These are phyloP conservation scores for Podilymbus podiceps DNA, from an alignment of 2,113 vertebrate genomes.

Conservation along the genomic window DNA sequence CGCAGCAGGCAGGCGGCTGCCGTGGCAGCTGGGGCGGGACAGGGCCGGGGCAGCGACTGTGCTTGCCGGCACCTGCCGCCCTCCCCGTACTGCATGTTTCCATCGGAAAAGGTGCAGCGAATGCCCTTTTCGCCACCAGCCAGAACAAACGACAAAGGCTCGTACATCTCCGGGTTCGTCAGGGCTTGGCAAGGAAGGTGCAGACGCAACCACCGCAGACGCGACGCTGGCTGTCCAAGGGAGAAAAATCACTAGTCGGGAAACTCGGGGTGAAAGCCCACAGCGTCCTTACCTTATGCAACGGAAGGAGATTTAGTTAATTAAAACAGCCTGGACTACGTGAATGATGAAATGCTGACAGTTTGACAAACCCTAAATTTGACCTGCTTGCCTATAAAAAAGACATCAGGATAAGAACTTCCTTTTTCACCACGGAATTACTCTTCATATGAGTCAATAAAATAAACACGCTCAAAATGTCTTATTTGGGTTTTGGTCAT, in stretches of 20 bases:
- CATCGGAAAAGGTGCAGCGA: not conserved
- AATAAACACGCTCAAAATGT: not conserved
- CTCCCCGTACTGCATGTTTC: not conserved
- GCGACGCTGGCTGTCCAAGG: not conserved
- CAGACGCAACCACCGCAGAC: not conserved
- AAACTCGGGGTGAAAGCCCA: not conserved
- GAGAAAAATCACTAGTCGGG: not conserved
- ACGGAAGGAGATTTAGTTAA: not conserved
- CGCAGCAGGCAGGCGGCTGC: too few relatives aligned
- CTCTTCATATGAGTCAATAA: not conserved
- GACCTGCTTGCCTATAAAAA: not conserved
- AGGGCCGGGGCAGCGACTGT: accelerated
- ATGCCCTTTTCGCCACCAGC: not conserved
- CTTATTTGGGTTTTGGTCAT: not conserved
- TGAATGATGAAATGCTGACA: not conserved
- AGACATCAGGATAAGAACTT: not conserved
- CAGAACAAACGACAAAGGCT: not conserved
- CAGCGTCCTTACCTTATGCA: not conserved
- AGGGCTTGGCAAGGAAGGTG: not conserved
- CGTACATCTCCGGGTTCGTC: too few relatives aligned
- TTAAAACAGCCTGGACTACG: not conserved
- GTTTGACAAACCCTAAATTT: not conserved
- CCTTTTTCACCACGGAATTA: not conserved
- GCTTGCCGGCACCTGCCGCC: accelerated
- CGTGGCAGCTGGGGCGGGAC: not conserved